Evolutionary conservation across 2,888 invertebrate species (phyloP).

Genomic region (Rugalucina vietnamica): DNA sequence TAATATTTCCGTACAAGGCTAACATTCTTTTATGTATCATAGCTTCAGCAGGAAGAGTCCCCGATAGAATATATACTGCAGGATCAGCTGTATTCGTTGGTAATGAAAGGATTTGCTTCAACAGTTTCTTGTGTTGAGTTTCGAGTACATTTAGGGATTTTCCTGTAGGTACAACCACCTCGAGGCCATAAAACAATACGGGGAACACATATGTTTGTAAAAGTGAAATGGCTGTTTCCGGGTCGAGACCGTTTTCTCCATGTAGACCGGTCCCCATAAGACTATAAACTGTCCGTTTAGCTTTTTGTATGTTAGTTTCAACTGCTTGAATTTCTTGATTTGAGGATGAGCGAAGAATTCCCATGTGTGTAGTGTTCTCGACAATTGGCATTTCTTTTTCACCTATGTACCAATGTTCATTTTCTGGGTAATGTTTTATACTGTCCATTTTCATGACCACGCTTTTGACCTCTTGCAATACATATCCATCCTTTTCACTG

Average conservation of each 20-base stretch:
- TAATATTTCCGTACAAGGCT: background rate
- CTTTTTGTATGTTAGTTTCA: background rate
- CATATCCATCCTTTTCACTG: background rate
- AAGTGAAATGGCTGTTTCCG: background rate
- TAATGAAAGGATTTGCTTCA: background rate
- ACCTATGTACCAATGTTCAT: background rate
- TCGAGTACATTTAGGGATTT: conserved; percentile 9
- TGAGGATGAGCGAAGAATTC: background rate
- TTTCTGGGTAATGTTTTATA: background rate
- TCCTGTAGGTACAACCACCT: conserved; percentile 8
- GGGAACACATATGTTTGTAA: conserved; percentile 23
- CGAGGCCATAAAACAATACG: conserved; percentile 20
- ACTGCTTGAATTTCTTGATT: background rate
- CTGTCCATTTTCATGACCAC: background rate
- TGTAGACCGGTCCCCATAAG: background rate
- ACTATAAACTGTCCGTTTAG: background rate
- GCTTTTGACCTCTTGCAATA: background rate
- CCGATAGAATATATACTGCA: background rate
- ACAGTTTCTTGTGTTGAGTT: background rate
- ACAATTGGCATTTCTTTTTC: background rate
- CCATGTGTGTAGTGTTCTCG: background rate
- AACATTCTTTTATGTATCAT: background rate
- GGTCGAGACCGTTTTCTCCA: background rate
- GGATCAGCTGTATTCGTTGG: background rate
- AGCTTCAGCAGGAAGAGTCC: background rate